These are phyloP conservation scores for Erebia aethiops DNA, from an alignment of 2,888 invertebrate genomes.

Conservation along the genomic window DNA sequence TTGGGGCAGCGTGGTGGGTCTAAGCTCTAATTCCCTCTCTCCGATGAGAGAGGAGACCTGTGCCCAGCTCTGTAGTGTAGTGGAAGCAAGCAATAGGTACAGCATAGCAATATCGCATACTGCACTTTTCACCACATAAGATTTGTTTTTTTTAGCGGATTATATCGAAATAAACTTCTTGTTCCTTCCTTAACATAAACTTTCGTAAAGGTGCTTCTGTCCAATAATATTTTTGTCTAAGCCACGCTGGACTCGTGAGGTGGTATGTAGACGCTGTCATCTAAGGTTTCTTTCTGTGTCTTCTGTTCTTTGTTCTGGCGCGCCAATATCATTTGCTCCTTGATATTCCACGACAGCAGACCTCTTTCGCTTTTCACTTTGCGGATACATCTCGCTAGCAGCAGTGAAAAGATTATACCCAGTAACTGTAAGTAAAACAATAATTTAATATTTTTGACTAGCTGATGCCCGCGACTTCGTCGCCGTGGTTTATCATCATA, in stretches of 20 bases:
- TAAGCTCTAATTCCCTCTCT: too few species aligned
- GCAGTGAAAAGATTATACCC: slow-evolving; percentile 93
- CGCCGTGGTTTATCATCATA: not conserved
- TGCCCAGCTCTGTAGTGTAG: too few species aligned
- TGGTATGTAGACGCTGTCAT: slow-evolving; percentile 53
- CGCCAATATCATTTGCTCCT: slow-evolving; percentile 79
- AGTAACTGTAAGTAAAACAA: slow-evolving; percentile 82
- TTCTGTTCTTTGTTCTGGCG: slow-evolving; percentile 52
- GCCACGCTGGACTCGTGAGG: slow-evolving; percentile 52
- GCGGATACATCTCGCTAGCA: slow-evolving; percentile 92
- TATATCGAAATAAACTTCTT: too few species aligned
- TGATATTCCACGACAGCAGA: slow-evolving; percentile 85
- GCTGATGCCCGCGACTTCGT: not conserved
- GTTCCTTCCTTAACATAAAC: too few species aligned
- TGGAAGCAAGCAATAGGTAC: too few species aligned
- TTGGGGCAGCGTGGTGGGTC: too few species aligned
- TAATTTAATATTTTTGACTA: not conserved
- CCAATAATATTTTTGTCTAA: slow-evolving; percentile 35
- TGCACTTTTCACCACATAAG: too few species aligned
- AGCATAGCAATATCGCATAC: too few species aligned
- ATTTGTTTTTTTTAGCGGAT: too few species aligned
- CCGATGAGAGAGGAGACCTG: too few species aligned
- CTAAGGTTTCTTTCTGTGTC: slow-evolving; percentile 43
- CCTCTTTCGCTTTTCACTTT: slow-evolving; percentile 88
- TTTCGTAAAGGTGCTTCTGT: too few species aligned